Evolutionary conservation across 2,888 invertebrate genomes (phyloP).

Genomic region (Nipponacmea schrenckii): DNA sequence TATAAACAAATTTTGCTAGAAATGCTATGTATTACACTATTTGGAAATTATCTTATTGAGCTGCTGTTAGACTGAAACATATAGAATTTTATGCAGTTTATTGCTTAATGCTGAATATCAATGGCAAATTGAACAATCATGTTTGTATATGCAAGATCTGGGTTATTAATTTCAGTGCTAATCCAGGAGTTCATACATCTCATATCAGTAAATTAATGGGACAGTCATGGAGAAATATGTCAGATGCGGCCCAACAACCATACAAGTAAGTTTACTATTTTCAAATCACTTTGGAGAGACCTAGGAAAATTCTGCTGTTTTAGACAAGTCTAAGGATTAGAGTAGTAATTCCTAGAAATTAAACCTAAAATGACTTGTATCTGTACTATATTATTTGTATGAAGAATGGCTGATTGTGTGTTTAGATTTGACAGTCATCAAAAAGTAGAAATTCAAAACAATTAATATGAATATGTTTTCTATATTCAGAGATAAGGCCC

Average conservation of each 20-base stretch:
- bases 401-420: no score
- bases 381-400: no score
- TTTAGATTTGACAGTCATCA: no score
- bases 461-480: no score
- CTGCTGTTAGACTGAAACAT: no score
- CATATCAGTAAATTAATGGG: slow-evolving; percentile 62
- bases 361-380: not conserved
- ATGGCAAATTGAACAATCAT: no score
- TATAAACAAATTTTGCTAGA: not conserved
- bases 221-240: slow-evolving; percentile 56
- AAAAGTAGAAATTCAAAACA: not conserved
- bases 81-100: no score
- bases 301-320: not conserved
- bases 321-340: not conserved
- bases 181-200: slow-evolving; percentile 59
- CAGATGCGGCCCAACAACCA: slow-evolving; percentile 49
- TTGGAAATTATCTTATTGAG: no score
- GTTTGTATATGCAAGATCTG: no score
- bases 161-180: slow-evolving; percentile 40
- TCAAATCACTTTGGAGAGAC: not conserved
- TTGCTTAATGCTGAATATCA: no score
- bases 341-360: not conserved
- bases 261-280: slow-evolving; percentile 47
- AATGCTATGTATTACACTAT: not conserved
- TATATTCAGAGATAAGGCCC: no score